Percentiles rank a stretch among this genome's conserved stretches.
These are phyloP conservation scores for Eurois occulta DNA, from an alignment of 2,888 invertebrate genomes.

Conservation along the genomic window DNA sequence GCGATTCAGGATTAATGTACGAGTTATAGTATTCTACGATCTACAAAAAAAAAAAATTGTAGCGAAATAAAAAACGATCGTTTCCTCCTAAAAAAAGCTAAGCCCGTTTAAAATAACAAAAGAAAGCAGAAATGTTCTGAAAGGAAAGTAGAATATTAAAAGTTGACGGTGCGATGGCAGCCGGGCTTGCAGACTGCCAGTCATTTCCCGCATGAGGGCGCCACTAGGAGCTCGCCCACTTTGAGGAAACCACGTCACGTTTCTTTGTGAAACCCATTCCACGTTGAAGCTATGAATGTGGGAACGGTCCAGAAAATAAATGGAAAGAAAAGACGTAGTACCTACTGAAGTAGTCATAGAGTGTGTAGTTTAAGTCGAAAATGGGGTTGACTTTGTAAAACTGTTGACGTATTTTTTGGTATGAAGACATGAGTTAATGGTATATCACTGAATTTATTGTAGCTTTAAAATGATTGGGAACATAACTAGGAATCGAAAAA, in stretches of 20 bases:
- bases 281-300: slow-evolving; percentile 55
- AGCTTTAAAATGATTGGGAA: not conserved
- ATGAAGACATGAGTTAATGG: not conserved
- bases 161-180: slow-evolving; percentile 57
- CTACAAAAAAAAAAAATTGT: slow-evolving; percentile 6
- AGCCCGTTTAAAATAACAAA: slow-evolving; percentile 63
- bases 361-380: slow-evolving; percentile 12
- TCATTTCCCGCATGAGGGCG: slow-evolving; percentile 64
- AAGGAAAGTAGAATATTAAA: slow-evolving; percentile 71
- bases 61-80: slow-evolving; percentile 26
- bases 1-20: slow-evolving; percentile 4
- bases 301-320: slow-evolving; percentile 43
- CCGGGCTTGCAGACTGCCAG: slow-evolving; percentile 56
- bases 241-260: slow-evolving; percentile 56
- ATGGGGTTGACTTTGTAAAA: not conserved
- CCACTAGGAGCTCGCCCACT: slow-evolving; percentile 51
- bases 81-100: slow-evolving; percentile 32
- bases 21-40: not conserved
- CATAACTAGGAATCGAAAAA: too few species aligned
- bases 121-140: slow-evolving; percentile 61
- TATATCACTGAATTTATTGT: not conserved
- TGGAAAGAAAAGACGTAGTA: slow-evolving; percentile 36
- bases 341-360: slow-evolving; percentile 14
- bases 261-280: slow-evolving; percentile 58
- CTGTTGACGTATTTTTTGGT: not conserved